These are phyloP conservation scores for Papilio polyxenes DNA, from an alignment of 1,140 invertebrate species.

Conservation along the genomic window DNA sequence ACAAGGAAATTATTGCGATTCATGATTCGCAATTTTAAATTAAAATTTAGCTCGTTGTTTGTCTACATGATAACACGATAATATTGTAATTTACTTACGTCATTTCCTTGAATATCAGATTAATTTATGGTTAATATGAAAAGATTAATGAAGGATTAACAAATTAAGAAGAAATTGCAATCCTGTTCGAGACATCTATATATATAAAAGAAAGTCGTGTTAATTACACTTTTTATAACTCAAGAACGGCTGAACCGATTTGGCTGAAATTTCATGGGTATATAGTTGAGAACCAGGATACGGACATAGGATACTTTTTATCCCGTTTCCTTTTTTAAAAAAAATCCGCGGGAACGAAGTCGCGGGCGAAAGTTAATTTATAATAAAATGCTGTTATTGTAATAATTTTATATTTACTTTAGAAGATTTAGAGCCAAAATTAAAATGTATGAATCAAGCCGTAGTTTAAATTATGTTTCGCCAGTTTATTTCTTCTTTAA, in stretches of 20 bases:
- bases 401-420: not conserved
- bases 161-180: not conserved
- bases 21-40: not conserved
- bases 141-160: not conserved
- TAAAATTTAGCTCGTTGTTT: not conserved
- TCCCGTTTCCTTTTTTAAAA: too few relatives aligned
- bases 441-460: not conserved
- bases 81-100: not conserved
- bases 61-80: constrained; percentile 19
- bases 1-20: not conserved
- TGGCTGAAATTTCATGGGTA: too few relatives aligned
- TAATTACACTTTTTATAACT: too few relatives aligned
- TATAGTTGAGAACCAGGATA: too few relatives aligned
- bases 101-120: not conserved
- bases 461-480: not conserved
- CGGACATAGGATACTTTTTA: too few relatives aligned
- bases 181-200: too few relatives aligned
- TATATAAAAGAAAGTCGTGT: too few relatives aligned
- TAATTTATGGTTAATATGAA: not conserved
- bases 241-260: too few relatives aligned
- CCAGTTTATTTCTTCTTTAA: not conserved
- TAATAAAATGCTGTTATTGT: not conserved
- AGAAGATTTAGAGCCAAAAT: not conserved
- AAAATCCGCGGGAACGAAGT: too few relatives aligned
- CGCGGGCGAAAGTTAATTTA: too few relatives aligned